These are phyloP conservation scores for Crax fasciolata DNA, from an alignment of 2,797 vertebrate genomes.

Conservation along the genomic window DNA sequence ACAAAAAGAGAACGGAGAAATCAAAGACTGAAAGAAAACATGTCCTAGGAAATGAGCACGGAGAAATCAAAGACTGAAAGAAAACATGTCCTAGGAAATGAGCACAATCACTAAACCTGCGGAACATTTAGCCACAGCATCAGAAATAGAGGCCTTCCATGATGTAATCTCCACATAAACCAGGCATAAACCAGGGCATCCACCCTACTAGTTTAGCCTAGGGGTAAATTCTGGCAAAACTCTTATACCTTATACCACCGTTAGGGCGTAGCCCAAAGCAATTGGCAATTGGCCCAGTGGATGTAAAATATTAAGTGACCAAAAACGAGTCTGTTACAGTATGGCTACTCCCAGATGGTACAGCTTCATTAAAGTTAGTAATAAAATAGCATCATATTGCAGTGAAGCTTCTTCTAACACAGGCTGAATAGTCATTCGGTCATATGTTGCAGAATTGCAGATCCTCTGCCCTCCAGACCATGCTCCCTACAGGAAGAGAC, in stretches of 20 bases:
- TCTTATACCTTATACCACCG: background rate
- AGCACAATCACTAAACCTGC: background rate
- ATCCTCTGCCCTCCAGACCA: background rate
- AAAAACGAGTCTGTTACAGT: background rate
- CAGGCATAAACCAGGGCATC: background rate
- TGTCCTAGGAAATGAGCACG: too few species aligned
- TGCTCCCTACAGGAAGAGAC: background rate
- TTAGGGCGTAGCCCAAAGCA: background rate
- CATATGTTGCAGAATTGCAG: background rate
- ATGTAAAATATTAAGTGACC: background rate
- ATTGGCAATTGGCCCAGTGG: background rate
- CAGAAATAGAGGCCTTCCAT: background rate
- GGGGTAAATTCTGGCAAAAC: background rate
- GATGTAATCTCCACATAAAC: background rate
- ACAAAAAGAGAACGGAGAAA: too few species aligned
- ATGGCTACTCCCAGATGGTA: background rate
- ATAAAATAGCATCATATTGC: background rate
- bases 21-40: too few species aligned
- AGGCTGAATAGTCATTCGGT: background rate
- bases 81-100: too few species aligned
- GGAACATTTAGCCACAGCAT: background rate
- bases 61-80: too few species aligned
- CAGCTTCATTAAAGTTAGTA: background rate
- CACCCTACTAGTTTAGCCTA: background rate
- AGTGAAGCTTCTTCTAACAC: background rate